Base-by-base conservation (phyloP, 1,140 invertebrate genomes). In the Tribolium madens region DNA sequence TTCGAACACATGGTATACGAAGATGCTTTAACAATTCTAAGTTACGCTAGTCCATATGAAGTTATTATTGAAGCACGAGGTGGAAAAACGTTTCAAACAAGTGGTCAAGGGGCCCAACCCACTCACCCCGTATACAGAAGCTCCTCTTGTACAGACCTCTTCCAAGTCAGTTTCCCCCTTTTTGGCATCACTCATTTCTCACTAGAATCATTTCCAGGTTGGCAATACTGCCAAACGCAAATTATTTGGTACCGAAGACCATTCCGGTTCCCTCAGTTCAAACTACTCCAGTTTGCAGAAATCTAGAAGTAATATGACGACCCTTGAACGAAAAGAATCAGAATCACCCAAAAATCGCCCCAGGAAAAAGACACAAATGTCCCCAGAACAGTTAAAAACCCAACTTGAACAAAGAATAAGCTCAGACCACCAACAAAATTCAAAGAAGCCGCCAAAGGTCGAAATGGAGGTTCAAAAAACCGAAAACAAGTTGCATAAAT, bases 1-100 rank as follows among this genome's bases (percentile, higher is more conserved):
- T 96, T 96, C 83, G 90, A 93, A 46, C 94, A 94, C 73, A 96
- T 97, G 88, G 95, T 96, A 0, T 93, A 95, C 83, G 95, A 97
- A 86, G 96, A 98, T 83, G 96, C 96, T 0, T 85, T 97, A 36
- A 93, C 94, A 0, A 95, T 98, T 76, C 87, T 98, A 2, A 95
- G 94, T 70, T 95, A 96, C 76, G 95, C 96, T 0, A 97, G 95
- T n/a, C 96, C 96, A 0, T 97, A 97, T 82, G 95, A 95, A 78
- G 92, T 96, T 1, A 88, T 90, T 46, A 86, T 95, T 3, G 90
- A 92, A 79, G 89, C 94, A 73, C 91, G 87, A 79, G 86, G 87
- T 73, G 81, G 82, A 0, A 83, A 81, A 71, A 71, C 78, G 2
- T 71, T 80, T 18, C 68, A 75, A 47, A 60, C 75, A 14, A 68